Base-by-base conservation (phyloP, 1,140 invertebrate genomes). In the Cotesia glomerata region DNA sequence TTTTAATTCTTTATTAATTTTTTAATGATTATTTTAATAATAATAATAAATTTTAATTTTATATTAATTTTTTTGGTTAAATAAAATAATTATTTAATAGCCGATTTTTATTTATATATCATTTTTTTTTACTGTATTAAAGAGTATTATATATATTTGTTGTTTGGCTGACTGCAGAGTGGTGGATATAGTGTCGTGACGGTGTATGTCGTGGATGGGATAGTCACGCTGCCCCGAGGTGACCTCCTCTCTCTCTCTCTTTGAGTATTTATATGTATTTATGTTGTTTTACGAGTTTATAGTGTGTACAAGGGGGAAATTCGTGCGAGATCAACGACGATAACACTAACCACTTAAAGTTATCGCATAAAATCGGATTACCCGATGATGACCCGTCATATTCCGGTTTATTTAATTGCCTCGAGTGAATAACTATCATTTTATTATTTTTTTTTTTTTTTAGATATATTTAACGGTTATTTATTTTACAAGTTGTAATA, bases 321-420 rank as follows among this genome's bases (percentile, higher is more conserved):
- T 59, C 58, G 58, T 59, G 58, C 58, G 58, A 59, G 58, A 59
- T 59, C 16, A 26, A 16, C 9, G 26, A 18, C 26, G 58, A 59
- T 59, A 59, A 59, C 58, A 34, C 26, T 59, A 59, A 59, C 58
- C 58, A 59, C 58, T 59, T 18, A 18, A 59, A 14, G 58, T 59
- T 59, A 59, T 59, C 58, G 58, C 11, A 45, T 59, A 34, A 34
- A 32, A 34, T 9, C 16, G 11, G 52, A 54, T 54, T 54, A 54
- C n/a, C 26, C 2, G 52, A 54, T 54, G 52, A 54, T 54, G 52
- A 54, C 52, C 52, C 52, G 16, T 54, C 52, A 54, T 54, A 54
- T 54, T 54, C 52, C 52, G 52, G n/a, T 54, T 54, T 16, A 54
- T 54, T 54, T 54, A 54, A 54, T 16, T 16, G 1, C 52, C n/a